phyloP scores from a whole-genome alignment of 2,888 invertebrate species.

The Tetanocera ferruginea region DNA sequence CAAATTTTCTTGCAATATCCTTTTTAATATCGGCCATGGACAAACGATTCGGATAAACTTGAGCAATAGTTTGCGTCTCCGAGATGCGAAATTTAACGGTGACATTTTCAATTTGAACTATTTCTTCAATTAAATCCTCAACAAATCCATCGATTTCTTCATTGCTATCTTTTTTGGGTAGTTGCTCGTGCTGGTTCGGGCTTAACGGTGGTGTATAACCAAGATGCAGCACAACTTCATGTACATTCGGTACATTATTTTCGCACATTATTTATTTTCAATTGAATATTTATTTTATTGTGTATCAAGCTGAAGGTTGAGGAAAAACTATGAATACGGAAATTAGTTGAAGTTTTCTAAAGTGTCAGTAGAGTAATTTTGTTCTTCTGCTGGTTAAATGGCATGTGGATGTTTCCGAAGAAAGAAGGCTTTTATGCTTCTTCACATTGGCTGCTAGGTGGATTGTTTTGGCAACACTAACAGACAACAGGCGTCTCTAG shows the following conservation, averaged over 20 bases:
- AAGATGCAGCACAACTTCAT: slow-evolving; percentile 20
- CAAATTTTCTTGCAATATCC: slow-evolving; percentile 74
- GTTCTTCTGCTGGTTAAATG: too few species aligned
- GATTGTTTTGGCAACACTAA: neutral
- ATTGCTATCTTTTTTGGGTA: neutral
- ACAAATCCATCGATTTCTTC: neutral
- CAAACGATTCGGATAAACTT: slow-evolving; percentile 69
- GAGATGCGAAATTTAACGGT: slow-evolving; percentile 68
- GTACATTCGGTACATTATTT: slow-evolving; percentile 48
- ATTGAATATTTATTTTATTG: neutral
- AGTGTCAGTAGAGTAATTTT: neutral
- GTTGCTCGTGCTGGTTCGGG: neutral
- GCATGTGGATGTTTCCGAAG: too few species aligned
- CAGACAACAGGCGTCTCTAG: too few species aligned
- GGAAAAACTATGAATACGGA: neutral
- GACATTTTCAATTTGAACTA: slow-evolving; percentile 61
- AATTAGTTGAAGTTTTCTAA: neutral
- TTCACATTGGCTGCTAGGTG: neutral
- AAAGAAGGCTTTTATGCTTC: too few species aligned
- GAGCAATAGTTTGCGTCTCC: slow-evolving; percentile 64
- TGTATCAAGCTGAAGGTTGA: neutral
- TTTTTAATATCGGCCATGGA: slow-evolving; percentile 75
- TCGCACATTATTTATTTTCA: slow-evolving; percentile 45
- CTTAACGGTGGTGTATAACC: slow-evolving; percentile 2
- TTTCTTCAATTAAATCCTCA: slow-evolving; percentile 51